Percentiles rank a stretch among this genome's conserved stretches.
These are phyloP conservation scores for Drosophila malerkotliana DNA, from an alignment of 1,140 invertebrate genomes.

Conservation along the genomic window DNA sequence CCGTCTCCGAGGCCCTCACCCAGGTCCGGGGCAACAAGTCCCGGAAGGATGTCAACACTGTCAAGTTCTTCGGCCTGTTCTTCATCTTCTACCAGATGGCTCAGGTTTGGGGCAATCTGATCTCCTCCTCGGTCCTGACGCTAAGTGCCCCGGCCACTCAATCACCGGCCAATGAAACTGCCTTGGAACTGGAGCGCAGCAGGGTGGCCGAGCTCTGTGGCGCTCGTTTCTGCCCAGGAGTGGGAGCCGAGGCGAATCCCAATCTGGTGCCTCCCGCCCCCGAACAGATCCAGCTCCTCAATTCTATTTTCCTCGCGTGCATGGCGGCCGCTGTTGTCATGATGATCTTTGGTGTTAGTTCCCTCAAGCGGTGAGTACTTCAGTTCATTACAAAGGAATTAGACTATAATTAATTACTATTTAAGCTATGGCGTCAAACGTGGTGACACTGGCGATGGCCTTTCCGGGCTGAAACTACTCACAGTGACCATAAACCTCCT, in stretches of 20 bases:
- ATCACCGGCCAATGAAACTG: conserved; percentile 29
- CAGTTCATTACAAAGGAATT: neutral
- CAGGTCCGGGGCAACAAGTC: conserved; percentile 85
- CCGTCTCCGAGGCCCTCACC: conserved; percentile 93
- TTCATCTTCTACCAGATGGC: conserved; percentile 97
- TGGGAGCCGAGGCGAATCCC: conserved; percentile 85
- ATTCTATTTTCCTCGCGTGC: conserved; percentile 92
- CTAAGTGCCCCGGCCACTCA: conserved; percentile 39
- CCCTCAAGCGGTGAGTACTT: conserved; percentile 88
- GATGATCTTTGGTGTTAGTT: conserved; percentile 92
- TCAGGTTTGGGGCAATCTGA: conserved; percentile 96
- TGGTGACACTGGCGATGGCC: conserved; percentile 68
- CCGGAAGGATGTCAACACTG: conserved; percentile 92
- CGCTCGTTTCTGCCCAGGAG: conserved; percentile 89
- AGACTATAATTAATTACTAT: neutral
- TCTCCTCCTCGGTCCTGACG: conserved; percentile 89
- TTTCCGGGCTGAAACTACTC: conserved; percentile 88
- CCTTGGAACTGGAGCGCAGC: conserved; percentile 36
- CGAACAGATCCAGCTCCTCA: conserved; percentile 90
- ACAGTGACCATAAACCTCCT: conserved; percentile 91
- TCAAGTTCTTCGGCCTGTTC: conserved; percentile 98
- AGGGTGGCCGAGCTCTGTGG: conserved; percentile 87
- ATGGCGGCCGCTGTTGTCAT: conserved; percentile 90
- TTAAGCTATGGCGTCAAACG: conserved; percentile 74
- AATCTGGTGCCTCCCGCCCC: conserved; percentile 89